Evolutionary conservation across 2,797 vertebrate genomes (phyloP).

Genomic region (Podarcis lilfordi): DNA sequence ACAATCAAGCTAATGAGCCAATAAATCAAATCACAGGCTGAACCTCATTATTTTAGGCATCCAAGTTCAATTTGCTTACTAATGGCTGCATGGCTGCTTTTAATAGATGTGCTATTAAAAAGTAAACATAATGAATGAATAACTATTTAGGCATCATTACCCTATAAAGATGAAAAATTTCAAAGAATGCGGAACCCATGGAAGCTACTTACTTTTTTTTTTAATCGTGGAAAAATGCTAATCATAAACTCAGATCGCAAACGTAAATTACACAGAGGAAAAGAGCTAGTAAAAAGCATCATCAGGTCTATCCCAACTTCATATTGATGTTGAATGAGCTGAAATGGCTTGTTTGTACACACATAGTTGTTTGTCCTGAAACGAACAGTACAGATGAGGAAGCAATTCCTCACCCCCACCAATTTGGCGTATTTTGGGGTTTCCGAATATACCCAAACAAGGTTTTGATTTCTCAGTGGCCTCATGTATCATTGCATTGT

Average conservation of each 20-base stretch:
- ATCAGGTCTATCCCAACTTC: neutral
- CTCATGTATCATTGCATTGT: neutral
- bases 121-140: slow-evolving; percentile 72
- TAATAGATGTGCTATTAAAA: slow-evolving; percentile 68
- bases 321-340: neutral
- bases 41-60: slow-evolving; percentile 66
- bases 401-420: neutral
- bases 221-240: slow-evolving; percentile 61
- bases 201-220: slow-evolving; percentile 53
- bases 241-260: slow-evolving; percentile 52
- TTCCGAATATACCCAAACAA: slow-evolving; percentile 32
- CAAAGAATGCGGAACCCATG: slow-evolving; percentile 59
- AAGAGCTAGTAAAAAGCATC: slow-evolving; percentile 5
- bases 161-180: slow-evolving; percentile 69
- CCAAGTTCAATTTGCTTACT: slow-evolving; percentile 73
- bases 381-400: slow-evolving; percentile 18
- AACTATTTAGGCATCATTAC: slow-evolving; percentile 65
- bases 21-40: slow-evolving; percentile 63
- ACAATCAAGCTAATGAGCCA: slow-evolving; percentile 67
- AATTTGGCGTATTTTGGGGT: slow-evolving; percentile 16
- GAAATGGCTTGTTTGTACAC: slow-evolving; percentile 18
- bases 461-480: neutral
- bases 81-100: slow-evolving; percentile 67
- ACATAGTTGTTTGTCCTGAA: neutral
- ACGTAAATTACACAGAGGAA: slow-evolving; percentile 46